Conservation (phyloP, 2,888 invertebrate species). For the Ethmia dodecea region DNA sequence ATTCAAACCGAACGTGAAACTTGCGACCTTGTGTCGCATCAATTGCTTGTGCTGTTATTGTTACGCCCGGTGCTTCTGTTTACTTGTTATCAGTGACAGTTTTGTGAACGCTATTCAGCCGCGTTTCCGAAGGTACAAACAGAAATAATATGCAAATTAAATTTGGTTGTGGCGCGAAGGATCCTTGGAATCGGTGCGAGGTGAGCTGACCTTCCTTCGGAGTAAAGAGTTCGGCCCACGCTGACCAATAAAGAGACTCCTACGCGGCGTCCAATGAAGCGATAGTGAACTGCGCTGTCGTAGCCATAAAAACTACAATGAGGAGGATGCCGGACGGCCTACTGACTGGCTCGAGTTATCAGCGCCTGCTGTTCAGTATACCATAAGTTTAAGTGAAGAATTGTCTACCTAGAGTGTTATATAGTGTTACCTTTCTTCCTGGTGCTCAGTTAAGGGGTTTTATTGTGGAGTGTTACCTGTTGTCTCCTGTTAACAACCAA, state of each 20-base stretch:
- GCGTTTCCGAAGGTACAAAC: slow-evolving; percentile 34
- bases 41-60: slow-evolving; percentile 41
- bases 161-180: slow-evolving; percentile 32
- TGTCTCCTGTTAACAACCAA: slow-evolving; percentile 38
- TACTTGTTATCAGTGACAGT: slow-evolving; percentile 46
- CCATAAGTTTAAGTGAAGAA: slow-evolving; percentile 16
- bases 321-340: slow-evolving; percentile 40
- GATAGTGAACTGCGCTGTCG: slow-evolving; percentile 35
- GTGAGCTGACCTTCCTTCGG: slow-evolving; percentile 57
- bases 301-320: slow-evolving; percentile 35
- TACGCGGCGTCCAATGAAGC: slow-evolving; percentile 47
- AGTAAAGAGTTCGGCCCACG: slow-evolving; percentile 64
- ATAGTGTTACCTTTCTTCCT: too few species aligned
- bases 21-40: slow-evolving; percentile 44
- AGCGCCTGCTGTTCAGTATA: slow-evolving; percentile 10
- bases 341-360: slow-evolving; percentile 22
- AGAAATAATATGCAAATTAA: slow-evolving; percentile 38
- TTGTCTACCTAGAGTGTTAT: slow-evolving; percentile 2
- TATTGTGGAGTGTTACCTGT: slow-evolving; percentile 22
- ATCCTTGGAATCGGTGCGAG: slow-evolving; percentile 35
- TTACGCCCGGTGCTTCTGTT: slow-evolving; percentile 53
- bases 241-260: slow-evolving; percentile 61
- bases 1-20: slow-evolving; percentile 36
- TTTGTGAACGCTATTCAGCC: slow-evolving; percentile 22
- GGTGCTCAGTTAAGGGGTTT: not conserved